phyloP scores from a whole-genome alignment of 2,888 invertebrate species.

The Calameuta idolon region DNA sequence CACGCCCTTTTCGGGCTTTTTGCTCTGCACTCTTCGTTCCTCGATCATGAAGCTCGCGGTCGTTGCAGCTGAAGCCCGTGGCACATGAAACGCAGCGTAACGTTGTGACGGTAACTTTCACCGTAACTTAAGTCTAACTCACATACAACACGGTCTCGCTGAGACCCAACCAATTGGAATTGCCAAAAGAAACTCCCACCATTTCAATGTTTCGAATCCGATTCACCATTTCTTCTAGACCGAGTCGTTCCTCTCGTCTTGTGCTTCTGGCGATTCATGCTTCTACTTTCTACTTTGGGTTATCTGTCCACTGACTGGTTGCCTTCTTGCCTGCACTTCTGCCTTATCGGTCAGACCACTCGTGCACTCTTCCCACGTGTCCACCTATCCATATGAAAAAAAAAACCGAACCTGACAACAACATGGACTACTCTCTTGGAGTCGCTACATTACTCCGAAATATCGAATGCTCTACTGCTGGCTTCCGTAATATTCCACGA shows the following conservation, averaged over 20 bases:
- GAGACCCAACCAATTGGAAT: neutral
- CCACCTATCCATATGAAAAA: neutral
- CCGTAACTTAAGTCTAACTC: neutral
- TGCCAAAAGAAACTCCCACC: slow-evolving; percentile 1
- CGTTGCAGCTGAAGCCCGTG: neutral
- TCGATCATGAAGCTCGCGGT: neutral
- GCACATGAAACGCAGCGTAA: neutral
- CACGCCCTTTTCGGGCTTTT: neutral
- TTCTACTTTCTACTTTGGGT: neutral
- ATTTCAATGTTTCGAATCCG: slow-evolving; percentile 10
- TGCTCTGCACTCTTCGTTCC: neutral
- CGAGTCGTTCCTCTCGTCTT: neutral
- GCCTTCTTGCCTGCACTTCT: neutral
- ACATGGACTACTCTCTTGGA: neutral
- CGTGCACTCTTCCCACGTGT: neutral
- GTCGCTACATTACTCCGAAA: neutral
- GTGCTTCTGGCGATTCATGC: neutral
- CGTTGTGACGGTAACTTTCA: too few species aligned
- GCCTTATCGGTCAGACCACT: neutral
- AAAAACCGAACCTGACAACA: neutral
- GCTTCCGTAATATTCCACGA: neutral
- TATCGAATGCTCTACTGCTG: neutral
- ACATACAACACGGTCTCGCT: neutral
- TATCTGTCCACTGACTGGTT: neutral
- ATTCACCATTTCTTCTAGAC: slow-evolving; percentile 8